These are phyloP conservation scores for Homalodisca vitripennis DNA, from an alignment of 1,140 invertebrate genomes.

Conservation along the genomic window DNA sequence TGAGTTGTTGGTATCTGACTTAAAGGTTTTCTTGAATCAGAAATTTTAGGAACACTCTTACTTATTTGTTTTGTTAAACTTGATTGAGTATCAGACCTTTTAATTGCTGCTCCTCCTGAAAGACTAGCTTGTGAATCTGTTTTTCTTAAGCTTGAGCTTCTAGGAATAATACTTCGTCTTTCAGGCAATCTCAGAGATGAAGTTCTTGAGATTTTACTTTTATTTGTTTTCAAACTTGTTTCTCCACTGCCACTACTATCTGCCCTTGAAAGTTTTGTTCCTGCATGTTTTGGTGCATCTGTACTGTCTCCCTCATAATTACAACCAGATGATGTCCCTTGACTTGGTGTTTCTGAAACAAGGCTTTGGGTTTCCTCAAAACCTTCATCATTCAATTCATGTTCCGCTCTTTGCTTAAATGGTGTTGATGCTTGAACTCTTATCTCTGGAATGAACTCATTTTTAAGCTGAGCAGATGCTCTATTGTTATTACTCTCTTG, in stretches of 20 bases:
- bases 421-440: constrained; percentile 46
- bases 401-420: constrained; percentile 51
- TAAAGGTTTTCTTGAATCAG: constrained; percentile 18
- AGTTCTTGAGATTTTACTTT: constrained; percentile 40
- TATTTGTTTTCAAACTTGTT: constrained; percentile 39
- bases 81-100: neutral
- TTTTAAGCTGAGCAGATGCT: constrained; percentile 34
- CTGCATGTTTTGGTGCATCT: constrained; percentile 44
- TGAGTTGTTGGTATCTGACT: constrained; percentile 40
- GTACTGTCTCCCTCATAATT: constrained; percentile 65
- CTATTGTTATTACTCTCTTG: constrained; percentile 18
- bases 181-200: constrained; percentile 44
- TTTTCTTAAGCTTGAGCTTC: constrained; percentile 48
- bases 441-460: constrained; percentile 51
- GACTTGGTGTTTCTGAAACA: constrained; percentile 79
- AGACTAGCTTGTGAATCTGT: constrained; percentile 42
- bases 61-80: constrained; percentile 3
- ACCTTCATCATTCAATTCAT: constrained; percentile 80
- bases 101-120: constrained; percentile 28
- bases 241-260: constrained; percentile 45
- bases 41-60: neutral
- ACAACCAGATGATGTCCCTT: constrained; percentile 70
- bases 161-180: constrained; percentile 42
- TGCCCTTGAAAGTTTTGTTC: constrained; percentile 36
- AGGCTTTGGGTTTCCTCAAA: constrained; percentile 87